Evolutionary conservation across 2,888 invertebrate genomes (phyloP).

Genomic region (Arrhopalites spinosus): DNA sequence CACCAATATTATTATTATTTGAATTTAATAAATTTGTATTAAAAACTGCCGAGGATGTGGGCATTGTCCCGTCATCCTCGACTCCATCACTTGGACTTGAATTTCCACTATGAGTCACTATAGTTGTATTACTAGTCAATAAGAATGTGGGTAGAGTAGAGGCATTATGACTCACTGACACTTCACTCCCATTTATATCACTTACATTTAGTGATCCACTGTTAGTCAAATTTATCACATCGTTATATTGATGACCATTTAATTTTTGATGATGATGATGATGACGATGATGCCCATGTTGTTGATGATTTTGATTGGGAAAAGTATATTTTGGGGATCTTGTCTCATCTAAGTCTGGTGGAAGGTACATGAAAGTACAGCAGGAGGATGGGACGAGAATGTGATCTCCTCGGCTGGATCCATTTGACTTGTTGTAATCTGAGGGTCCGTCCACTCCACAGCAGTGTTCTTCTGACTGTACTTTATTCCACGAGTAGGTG

Average conservation of each 20-base stretch:
- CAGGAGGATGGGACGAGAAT: slow-evolving; percentile 49
- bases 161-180: not conserved
- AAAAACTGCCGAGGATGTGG: not conserved
- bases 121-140: too few species aligned
- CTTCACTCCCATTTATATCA: not conserved
- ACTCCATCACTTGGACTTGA: too few species aligned
- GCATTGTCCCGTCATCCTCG: not conserved
- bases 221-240: not conserved
- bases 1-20: not conserved
- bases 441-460: slow-evolving; percentile 74
- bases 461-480: slow-evolving; percentile 61
- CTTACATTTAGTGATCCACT: not conserved
- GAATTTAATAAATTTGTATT: not conserved
- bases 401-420: not conserved
- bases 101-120: too few species aligned
- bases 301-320: not conserved
- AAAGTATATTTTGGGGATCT: not conserved
- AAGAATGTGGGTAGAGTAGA: too few species aligned
- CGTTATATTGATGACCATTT: not conserved
- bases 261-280: not conserved
- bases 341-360: slow-evolving; percentile 11
- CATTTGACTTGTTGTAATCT: slow-evolving; percentile 53
- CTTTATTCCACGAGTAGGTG: slow-evolving; percentile 60
- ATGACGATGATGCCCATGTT: not conserved
- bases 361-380: slow-evolving; percentile 44